These are phyloP conservation scores for Villa cingulata DNA, from an alignment of 2,888 invertebrate genomes.

Conservation along the genomic window DNA sequence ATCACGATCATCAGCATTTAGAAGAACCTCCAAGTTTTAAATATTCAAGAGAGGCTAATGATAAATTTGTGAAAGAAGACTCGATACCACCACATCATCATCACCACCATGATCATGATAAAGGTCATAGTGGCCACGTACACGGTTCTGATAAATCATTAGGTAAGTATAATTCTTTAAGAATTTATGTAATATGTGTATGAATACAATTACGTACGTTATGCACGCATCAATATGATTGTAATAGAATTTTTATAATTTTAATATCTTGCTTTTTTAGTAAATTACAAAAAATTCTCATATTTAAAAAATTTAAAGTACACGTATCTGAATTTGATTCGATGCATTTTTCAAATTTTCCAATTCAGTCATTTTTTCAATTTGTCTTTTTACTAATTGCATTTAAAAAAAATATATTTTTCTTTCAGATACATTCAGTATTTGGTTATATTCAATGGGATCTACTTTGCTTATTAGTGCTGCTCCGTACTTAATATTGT, in stretches of 20 bases:
- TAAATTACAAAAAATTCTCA: no score
- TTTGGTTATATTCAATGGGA: slow-evolving; percentile 71
- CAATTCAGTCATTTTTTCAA: no score
- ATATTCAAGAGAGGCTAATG: slow-evolving; percentile 63
- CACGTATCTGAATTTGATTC: no score
- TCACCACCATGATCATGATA: slow-evolving; percentile 19
- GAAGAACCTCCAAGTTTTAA: slow-evolving; percentile 63
- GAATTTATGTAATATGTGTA: no score
- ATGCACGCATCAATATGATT: no score
- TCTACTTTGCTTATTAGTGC: slow-evolving; percentile 90
- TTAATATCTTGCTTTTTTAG: no score
- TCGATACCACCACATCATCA: slow-evolving; percentile 16
- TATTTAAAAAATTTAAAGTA: no score
- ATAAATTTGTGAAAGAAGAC: slow-evolving; percentile 18
- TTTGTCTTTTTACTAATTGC: no score
- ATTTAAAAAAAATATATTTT: not conserved
- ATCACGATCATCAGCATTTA: not conserved
- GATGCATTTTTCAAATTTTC: no score
- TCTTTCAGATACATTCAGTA: slow-evolving; percentile 26
- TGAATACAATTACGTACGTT: no score
- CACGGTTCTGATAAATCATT: slow-evolving; percentile 13
- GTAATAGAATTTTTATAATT: no score
- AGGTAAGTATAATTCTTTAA: not conserved
- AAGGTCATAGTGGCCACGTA: slow-evolving; percentile 17
- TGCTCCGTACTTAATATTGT: slow-evolving; percentile 85